Evolutionary conservation across 2,797 vertebrate genomes (phyloP), one percentile per base, ranked within the genome.

Genomic region (Sparus aurata): DNA sequence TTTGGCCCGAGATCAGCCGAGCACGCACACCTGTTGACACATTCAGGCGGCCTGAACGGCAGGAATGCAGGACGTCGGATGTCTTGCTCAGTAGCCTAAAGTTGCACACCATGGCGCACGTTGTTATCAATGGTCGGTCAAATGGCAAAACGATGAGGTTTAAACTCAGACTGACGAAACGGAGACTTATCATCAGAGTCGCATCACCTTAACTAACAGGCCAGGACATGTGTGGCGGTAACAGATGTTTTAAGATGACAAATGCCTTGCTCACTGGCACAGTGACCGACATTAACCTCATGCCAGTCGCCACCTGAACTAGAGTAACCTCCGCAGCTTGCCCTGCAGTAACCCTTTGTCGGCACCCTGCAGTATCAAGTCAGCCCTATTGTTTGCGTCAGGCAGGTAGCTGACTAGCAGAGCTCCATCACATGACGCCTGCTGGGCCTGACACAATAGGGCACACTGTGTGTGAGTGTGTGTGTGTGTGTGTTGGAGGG

Each of bases 361-460:
- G 0, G 53, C 66, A 78, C 85, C 90, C 89, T 89, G 61, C 81
- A 75, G 78, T 85, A 88, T 89, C 77, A 80, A 77, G 70, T 77
- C 61, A 0, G 73, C 38, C 70, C 86, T 73, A 93, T 95, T 95
- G 94, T 95, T 93, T 93, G 82, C 67, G 18, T 92, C 88, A 87
- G 84, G 83, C 91, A 95, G 95, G 94, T 94, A 95, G 90, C 92
- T 85, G 79, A 87, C 85, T 30, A 85, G 82, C 85, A 85, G 87
- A 52, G 78, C 89, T 80, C 52, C 86, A 63, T 94, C 94, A 95
- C 93, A 94, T 94, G 93, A 87, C 0, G 63, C 93, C 91, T 90
- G 92, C 94, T 92, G 93, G 80, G 92, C 84, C 74, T 84, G 89
- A 92, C 87, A 95, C 94, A 94, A 93, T 94, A 74, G 90, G 79